These are phyloP conservation scores for Drosophila nr. perissopoda DNA, from an alignment of 2,888 invertebrate genomes.

Conservation along the genomic window DNA sequence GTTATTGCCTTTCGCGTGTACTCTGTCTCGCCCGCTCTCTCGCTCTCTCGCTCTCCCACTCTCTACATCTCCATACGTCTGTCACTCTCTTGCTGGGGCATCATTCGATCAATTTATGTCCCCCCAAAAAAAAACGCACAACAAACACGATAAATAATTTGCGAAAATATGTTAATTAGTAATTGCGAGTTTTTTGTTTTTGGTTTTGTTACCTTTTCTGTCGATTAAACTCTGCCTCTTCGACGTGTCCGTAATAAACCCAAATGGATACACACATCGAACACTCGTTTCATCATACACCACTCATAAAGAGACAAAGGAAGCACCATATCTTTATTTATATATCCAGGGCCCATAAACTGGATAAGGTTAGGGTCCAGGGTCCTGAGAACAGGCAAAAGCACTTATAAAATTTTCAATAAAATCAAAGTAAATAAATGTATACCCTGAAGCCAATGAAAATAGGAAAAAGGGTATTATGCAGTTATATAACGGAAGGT, in stretches of 20 bases:
- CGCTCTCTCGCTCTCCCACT: neutral
- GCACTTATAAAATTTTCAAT: neutral
- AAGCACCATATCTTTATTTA: neutral
- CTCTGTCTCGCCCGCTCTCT: neutral
- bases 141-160: constrained; percentile 56
- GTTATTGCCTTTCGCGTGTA: constrained; percentile 12
- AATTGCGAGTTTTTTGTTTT: constrained; percentile 9
- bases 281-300: constrained; percentile 11
- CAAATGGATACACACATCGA: constrained; percentile 8
- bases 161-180: constrained; percentile 67
- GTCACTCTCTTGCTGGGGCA: neutral
- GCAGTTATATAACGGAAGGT: neutral
- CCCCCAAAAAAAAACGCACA: constrained; percentile 6
- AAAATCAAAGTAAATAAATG: neutral
- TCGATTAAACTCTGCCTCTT: constrained; percentile 13
- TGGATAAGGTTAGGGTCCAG: neutral
- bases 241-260: constrained; percentile 22
- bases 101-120: constrained; percentile 50
- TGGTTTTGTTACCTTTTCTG: constrained; percentile 25
- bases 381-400: neutral
- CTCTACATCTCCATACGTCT: neutral
- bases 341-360: constrained; percentile 1
- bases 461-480: neutral
- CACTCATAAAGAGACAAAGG: constrained; percentile 1
- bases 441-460: neutral